Evolutionary conservation across 2,797 vertebrate species (phyloP).

Genomic region (Apogon talboti): DNA sequence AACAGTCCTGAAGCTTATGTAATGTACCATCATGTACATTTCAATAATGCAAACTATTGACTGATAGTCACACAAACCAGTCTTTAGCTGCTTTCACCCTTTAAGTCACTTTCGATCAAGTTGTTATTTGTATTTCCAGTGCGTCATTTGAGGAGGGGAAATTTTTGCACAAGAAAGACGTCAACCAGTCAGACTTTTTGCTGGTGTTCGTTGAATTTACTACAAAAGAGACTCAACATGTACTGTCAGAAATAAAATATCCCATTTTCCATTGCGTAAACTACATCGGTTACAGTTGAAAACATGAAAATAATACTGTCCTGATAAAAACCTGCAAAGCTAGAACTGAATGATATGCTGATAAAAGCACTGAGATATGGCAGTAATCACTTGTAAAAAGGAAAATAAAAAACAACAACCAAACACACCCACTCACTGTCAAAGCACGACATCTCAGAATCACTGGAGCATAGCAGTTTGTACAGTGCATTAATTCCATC

Average conservation of each 20-base stretch:
- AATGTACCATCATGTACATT: too few species aligned
- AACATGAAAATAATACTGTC: constrained; percentile 9
- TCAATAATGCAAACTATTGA: too few species aligned
- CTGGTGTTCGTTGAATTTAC: neutral
- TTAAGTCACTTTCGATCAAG: too few species aligned
- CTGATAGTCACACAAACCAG: too few species aligned
- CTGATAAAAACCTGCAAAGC: constrained; percentile 1
- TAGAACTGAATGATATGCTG: neutral
- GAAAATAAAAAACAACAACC: neutral
- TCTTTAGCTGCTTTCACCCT: too few species aligned
- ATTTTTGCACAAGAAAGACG: neutral
- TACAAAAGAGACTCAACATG: neutral
- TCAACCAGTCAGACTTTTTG: neutral
- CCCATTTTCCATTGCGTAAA: constrained; percentile 12
- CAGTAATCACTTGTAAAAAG: neutral
- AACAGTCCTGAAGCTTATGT: too few species aligned
- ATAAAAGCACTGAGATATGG: neutral
- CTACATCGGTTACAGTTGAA: neutral
- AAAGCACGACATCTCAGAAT: constrained; percentile 10
- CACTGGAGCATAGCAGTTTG: constrained; percentile 12
- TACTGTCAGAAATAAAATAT: neutral
- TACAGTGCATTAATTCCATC: constrained; percentile 10
- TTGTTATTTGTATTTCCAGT: neutral
- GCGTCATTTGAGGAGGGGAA: neutral
- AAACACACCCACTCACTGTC: constrained; percentile 2